Evolutionary conservation across 2,888 invertebrate genomes (phyloP), one percentile per base, ranked within the genome.

Genomic region (Heliconius ismenius): DNA sequence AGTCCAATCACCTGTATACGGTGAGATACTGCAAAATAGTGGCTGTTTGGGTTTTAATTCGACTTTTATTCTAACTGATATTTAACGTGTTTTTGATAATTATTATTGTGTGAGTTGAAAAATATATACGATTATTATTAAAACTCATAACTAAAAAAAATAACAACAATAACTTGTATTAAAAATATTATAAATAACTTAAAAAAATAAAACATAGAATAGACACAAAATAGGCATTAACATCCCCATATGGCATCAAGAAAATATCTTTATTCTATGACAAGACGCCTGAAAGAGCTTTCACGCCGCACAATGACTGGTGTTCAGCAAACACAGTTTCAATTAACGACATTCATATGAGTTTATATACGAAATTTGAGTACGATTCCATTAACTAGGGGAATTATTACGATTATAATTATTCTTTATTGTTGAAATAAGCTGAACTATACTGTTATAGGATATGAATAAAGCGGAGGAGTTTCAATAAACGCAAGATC

Each of bases 251-350:
- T 11, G 21, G 39, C 2, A 9, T 3, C 24, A 60, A 24, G 15
- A 10, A 15, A 64, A 49, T n/a, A 26, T 65, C 58, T 43, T 54
- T 76, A 81, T 58, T 80, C 77, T 86, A 77, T 86, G 85, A 13
- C 78, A 77, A 84, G 84, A 21, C 78, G 82, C 83, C 85, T 81
- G 81, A 84, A 80, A 85, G 85, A 88, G 89, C 89, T 90, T 90
- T 89, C 89, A 89, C 86, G 86, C 85, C 85, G 85, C 88, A 91
- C 91, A 92, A 91, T 91, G 85, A 85, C 87, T 85, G 88, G 87
- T 86, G 91, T 92, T 90, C 85, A 87, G 91, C 90, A 92, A 92
- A 92, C 91, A 92, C 89, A 87, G 90, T 90, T 91, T 90, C 90
- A 92, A 92, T 92, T 92, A 92, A 90, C 86, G 84, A 85, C 87